Evolutionary conservation across 2,113 vertebrate genomes (phyloP).

Genomic region (Charadrius vociferus): DNA sequence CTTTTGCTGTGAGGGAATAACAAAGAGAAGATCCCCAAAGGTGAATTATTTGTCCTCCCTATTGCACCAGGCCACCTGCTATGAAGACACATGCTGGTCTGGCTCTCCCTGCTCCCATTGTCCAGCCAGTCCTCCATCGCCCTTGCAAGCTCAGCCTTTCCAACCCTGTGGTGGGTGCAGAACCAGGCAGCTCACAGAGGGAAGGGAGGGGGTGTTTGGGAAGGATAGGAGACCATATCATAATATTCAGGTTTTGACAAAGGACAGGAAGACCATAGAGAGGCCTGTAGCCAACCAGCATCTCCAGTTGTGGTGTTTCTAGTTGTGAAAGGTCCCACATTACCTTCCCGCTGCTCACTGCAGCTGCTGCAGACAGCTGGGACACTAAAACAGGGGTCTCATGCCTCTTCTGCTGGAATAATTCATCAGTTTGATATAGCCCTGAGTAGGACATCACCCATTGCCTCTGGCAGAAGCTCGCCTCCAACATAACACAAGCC

Average conservation of each 20-base stretch:
- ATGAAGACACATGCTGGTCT: neutral
- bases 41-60: neutral
- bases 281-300: no score
- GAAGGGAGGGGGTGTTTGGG: neutral
- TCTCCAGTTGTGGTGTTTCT: no score
- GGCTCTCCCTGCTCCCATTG: neutral
- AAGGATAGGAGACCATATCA: neutral
- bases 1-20: neutral
- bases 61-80: neutral
- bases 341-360: no score
- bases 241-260: no score
- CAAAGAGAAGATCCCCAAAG: neutral
- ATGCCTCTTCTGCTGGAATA: no score
- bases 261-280: no score
- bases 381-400: no score
- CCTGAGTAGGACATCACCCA: no score
- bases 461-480: neutral
- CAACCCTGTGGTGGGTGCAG: neutral
- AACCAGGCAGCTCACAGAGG: neutral
- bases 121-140: fast-evolving
- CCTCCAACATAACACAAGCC: neutral
- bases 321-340: no score
- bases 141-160: neutral
- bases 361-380: no score
- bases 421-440: no score